A percentile compares a stretch with the other conserved stretches of the same genome.
These are phyloP conservation scores for Therioaphis trifolii DNA, from an alignment of 2,888 invertebrate species.

Conservation along the genomic window DNA sequence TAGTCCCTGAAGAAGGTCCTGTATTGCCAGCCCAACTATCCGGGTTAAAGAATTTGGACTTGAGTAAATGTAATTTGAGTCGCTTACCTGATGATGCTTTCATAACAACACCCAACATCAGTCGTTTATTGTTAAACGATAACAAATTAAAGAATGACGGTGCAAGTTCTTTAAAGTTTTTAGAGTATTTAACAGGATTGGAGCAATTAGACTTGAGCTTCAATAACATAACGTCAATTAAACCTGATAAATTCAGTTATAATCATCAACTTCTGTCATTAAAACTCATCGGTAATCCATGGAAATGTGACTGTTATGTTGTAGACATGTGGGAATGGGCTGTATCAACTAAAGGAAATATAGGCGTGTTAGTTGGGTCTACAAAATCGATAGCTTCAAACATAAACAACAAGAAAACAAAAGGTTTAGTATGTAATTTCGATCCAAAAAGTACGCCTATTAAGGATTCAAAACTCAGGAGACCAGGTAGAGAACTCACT, in stretches of 20 bases:
- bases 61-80: constrained; percentile 76
- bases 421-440: constrained; percentile 75
- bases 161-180: constrained; percentile 72
- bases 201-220: constrained; percentile 75
- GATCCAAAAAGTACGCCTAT: constrained; percentile 71
- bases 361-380: constrained; percentile 76
- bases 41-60: constrained; percentile 74
- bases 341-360: constrained; percentile 74
- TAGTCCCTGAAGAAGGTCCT: constrained; percentile 73
- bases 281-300: constrained; percentile 78
- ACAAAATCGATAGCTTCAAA: constrained; percentile 75
- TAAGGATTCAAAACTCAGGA: constrained; percentile 70
- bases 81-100: constrained; percentile 75
- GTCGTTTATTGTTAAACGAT: constrained; percentile 74
- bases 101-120: constrained; percentile 74
- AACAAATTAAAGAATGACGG: constrained; percentile 71
- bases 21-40: constrained; percentile 77
- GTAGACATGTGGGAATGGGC: constrained; percentile 82
- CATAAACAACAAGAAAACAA: constrained; percentile 76
- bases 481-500: constrained; percentile 73
- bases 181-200: constrained; percentile 72
- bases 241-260: constrained; percentile 71
- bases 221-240: constrained; percentile 75
- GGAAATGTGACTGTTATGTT: constrained; percentile 77
- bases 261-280: constrained; percentile 75